Conservation (phyloP, 2,113 vertebrate species). For the Penelope pileata region DNA sequence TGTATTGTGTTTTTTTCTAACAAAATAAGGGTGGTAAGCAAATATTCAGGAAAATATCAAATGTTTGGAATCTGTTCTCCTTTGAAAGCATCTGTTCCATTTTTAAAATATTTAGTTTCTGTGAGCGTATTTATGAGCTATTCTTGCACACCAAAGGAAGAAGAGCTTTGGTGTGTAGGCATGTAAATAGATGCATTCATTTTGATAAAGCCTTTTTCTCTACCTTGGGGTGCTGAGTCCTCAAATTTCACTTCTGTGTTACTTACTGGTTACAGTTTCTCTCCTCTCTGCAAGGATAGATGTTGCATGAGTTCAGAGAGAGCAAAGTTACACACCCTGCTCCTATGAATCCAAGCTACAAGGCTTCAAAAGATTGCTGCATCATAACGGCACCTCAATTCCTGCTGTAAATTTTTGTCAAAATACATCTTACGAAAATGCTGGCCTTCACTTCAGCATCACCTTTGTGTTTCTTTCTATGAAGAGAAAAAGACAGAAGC, state of each 20-base stretch:
- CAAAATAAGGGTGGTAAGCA: constrained; percentile 60
- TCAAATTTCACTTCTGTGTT: not conserved
- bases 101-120: constrained; percentile 35
- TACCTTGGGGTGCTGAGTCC: not conserved
- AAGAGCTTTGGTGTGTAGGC: constrained; percentile 12
- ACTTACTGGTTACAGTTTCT: not conserved
- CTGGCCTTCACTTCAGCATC: not conserved
- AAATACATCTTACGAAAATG: not conserved
- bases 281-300: not conserved
- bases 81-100: constrained; percentile 65
- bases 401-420: not conserved
- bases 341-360: not conserved
- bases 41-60: constrained; percentile 64
- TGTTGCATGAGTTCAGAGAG: not conserved
- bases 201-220: not conserved
- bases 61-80: constrained; percentile 62
- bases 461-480: not conserved
- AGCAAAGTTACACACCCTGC: not conserved
- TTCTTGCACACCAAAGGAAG: constrained; percentile 31
- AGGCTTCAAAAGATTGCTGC: not conserved
- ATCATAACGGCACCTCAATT: not conserved
- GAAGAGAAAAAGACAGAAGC: not conserved
- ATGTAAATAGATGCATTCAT: constrained; percentile 37
- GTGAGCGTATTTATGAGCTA: constrained; percentile 53
- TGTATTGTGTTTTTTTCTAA: constrained; percentile 57